Percentiles rank a stretch among this genome's conserved stretches.
Evolutionary conservation across 2,797 vertebrate species (phyloP).

Genomic region (Phaenicophaeus curvirostris): DNA sequence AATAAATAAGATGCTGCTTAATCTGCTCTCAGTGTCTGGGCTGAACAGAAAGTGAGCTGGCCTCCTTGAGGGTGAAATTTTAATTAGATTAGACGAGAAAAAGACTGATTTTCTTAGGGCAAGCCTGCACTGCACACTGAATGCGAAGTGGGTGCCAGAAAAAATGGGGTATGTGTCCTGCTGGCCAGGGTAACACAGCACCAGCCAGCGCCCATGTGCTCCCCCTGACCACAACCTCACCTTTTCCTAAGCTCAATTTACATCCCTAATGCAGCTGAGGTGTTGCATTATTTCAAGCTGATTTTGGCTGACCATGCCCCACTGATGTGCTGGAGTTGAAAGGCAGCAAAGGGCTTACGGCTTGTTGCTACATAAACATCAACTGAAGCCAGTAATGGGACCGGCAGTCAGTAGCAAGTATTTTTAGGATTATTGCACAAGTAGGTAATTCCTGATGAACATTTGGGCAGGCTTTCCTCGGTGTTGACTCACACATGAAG

Average conservation of each 20-base stretch:
- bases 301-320: background rate
- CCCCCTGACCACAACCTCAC: fast-evolving
- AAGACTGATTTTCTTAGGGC: background rate
- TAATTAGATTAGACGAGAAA: fast-evolving
- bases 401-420: background rate
- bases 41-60: background rate
- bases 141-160: background rate
- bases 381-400: background rate
- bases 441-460: fast-evolving
- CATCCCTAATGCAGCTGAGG: background rate
- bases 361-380: background rate
- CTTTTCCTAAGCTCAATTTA: background rate
- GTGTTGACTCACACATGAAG: background rate
- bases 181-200: background rate
- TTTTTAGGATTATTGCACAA: no score
- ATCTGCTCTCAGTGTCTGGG: background rate
- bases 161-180: fast-evolving
- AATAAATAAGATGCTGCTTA: background rate
- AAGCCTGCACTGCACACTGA: background rate
- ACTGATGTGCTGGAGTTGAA: background rate
- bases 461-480: background rate
- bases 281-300: background rate
- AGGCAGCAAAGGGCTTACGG: fast-evolving
- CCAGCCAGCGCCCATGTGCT: fast-evolving
- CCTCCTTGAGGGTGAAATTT: background rate